These are phyloP conservation scores for Bombylius major DNA, from an alignment of 2,888 invertebrate species.

Conservation along the genomic window DNA sequence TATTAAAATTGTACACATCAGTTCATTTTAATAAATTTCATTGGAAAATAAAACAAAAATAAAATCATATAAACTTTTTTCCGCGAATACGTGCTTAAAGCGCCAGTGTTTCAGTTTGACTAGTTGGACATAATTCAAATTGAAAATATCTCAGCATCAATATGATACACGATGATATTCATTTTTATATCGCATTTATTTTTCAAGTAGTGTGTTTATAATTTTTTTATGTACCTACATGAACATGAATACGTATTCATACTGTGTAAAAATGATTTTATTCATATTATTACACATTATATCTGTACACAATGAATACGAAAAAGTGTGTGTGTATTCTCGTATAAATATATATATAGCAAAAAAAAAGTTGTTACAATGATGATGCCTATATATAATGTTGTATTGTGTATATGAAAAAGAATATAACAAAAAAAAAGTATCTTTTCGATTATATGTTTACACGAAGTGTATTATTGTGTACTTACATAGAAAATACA, in stretches of 20 bases:
- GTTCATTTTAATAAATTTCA: too few species aligned
- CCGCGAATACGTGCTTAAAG: constrained; percentile 38
- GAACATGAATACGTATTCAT: too few species aligned
- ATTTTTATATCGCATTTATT: constrained; percentile 6
- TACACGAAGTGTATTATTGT: background rate
- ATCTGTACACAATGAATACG: too few species aligned
- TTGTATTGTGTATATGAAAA: too few species aligned
- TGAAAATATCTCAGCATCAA: constrained; percentile 23
- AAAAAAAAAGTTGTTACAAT: background rate
- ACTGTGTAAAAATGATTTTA: background rate
- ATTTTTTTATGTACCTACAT: constrained; percentile 10
- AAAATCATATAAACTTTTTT: constrained; percentile 22
- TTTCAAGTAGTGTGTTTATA: background rate
- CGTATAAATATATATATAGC: background rate
- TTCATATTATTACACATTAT: background rate
- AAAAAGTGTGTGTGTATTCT: background rate
- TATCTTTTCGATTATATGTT: too few species aligned
- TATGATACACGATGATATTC: constrained; percentile 7
- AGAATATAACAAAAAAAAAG: too few species aligned
- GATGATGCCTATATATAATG: too few species aligned
- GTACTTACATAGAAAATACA: background rate
- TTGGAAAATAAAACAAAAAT: background rate
- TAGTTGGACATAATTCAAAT: constrained; percentile 38
- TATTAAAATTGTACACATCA: too few species aligned
- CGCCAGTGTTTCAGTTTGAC: constrained; percentile 40